phyloP scores from a whole-genome alignment of 2,113 vertebrate species.

The Microtus oregoni region DNA sequence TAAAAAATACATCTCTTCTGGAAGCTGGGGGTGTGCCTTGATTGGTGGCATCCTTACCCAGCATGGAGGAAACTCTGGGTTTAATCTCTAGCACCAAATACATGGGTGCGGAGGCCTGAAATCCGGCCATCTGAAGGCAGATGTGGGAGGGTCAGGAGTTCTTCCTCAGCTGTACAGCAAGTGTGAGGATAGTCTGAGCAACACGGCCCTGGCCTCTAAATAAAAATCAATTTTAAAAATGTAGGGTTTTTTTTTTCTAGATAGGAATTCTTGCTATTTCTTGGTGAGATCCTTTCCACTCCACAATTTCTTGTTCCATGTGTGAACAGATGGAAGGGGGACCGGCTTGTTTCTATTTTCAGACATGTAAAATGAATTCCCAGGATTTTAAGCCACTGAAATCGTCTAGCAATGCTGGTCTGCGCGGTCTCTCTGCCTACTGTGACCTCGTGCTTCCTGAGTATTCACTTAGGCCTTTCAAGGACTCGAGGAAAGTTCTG shows the following conservation, averaged over 20 bases:
- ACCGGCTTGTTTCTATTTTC: not conserved
- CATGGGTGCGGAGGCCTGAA: not conserved
- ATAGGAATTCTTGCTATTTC: not conserved
- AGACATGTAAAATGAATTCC: not conserved
- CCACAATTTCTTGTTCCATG: not conserved
- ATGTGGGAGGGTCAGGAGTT: not conserved
- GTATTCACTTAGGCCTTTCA: not conserved
- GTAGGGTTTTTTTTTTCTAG: not conserved
- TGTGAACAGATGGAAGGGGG: not conserved
- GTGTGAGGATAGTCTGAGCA: not conserved
- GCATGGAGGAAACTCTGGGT: not conserved
- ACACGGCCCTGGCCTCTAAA: not conserved
- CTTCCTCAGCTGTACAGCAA: too few relatives aligned
- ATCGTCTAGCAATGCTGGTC: too few relatives aligned
- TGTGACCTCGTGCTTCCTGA: too few relatives aligned
- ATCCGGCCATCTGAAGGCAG: not conserved
- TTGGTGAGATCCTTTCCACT: not conserved
- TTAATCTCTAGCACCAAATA: not conserved
- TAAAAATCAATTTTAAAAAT: not conserved
- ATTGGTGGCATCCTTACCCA: not conserved
- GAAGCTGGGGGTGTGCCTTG: not conserved
- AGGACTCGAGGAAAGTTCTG: not conserved
- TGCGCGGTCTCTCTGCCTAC: fast-evolving
- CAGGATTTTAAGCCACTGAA: not conserved
- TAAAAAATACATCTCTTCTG: not conserved